phyloP scores from a whole-genome alignment of 1,140 invertebrate species.

The Chionoecetes opilio region DNA sequence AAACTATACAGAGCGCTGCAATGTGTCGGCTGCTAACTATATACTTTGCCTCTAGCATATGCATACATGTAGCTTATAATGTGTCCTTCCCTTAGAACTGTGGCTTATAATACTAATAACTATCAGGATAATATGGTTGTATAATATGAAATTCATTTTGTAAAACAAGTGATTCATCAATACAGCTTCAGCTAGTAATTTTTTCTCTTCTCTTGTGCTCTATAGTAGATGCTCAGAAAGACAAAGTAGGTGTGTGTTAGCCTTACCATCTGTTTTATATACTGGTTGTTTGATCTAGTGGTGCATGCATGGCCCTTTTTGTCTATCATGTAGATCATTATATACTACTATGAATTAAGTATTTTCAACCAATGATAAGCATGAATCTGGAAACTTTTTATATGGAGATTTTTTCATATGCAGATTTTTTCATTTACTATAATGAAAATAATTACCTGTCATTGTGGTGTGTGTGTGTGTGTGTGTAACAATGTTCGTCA shows the following conservation, averaged over 20 bases:
- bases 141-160: too few relatives aligned
- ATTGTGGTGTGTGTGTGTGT: conserved; percentile 1
- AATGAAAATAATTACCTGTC: background rate
- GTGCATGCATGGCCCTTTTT: conserved; percentile 58
- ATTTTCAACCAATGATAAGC: background rate
- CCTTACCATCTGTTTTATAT: conserved; percentile 53
- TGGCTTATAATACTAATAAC: too few relatives aligned
- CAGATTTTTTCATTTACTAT: background rate
- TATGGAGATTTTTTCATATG: background rate
- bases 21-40: too few relatives aligned
- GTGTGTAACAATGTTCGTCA: background rate
- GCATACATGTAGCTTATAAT: too few relatives aligned
- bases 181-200: conserved; percentile 54
- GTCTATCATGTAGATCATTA: background rate
- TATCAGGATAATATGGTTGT: too few relatives aligned
- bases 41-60: too few relatives aligned
- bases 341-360: background rate
- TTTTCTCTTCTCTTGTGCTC: conserved; percentile 52
- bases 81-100: too few relatives aligned
- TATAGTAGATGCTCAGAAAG: conserved; percentile 77
- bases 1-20: too few relatives aligned
- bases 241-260: conserved; percentile 78
- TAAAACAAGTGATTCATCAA: background rate
- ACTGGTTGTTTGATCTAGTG: conserved; percentile 30
- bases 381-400: background rate